A percentile compares a stretch with the other conserved stretches of the same genome.
Conservation (phyloP, 2,797 vertebrate genomes). For the Acrocephalus scirpaceus region DNA sequence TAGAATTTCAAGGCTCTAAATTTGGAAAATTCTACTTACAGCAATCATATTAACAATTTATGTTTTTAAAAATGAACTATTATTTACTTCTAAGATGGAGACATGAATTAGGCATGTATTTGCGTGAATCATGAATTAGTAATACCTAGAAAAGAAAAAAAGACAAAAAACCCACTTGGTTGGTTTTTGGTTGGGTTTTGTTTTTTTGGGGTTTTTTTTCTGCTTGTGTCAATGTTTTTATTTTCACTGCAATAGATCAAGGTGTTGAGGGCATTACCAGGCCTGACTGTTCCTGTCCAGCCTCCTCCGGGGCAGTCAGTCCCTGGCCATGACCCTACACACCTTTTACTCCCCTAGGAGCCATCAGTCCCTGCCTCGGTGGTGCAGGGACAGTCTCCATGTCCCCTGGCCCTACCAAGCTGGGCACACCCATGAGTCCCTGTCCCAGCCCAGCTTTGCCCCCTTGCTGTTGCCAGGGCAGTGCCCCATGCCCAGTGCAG, state of each 20-base stretch:
- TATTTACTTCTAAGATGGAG: background rate
- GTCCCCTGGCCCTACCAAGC: background rate
- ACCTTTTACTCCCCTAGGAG: fast-evolving
- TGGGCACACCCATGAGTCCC: no score
- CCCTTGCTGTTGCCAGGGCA: fast-evolving
- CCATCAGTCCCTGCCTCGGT: background rate
- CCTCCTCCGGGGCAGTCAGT: fast-evolving
- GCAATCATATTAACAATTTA: background rate
- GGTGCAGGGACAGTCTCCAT: background rate
- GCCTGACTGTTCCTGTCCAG: background rate
- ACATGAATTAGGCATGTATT: background rate
- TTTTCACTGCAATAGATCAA: background rate
- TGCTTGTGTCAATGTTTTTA: background rate
- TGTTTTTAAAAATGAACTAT: background rate
- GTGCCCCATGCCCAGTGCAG: fast-evolving
- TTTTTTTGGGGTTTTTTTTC: no score
- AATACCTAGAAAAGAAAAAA: background rate
- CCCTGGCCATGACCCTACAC: no score
- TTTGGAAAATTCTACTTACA: background rate
- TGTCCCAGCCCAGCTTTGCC: no score
- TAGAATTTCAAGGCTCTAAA: background rate
- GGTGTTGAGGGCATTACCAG: background rate
- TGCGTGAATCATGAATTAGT: background rate
- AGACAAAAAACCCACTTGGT: background rate
- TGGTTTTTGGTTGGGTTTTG: background rate